These are phyloP conservation scores for Diadegma fenestrale DNA, from an alignment of 2,888 invertebrate species.

Conservation along the genomic window DNA sequence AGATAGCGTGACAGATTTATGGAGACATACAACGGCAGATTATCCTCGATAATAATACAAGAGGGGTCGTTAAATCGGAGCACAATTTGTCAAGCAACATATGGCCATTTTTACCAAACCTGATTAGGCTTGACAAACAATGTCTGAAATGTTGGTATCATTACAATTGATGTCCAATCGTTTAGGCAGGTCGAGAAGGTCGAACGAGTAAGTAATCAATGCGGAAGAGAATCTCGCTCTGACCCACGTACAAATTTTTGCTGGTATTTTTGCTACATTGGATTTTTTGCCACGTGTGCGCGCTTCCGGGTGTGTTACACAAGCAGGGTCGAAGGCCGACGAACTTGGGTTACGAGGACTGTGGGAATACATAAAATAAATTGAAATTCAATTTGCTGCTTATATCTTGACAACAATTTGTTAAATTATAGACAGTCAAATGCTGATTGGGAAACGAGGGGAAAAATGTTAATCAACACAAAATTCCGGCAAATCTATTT, in stretches of 20 bases:
- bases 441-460: background rate
- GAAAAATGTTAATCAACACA: background rate
- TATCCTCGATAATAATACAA: background rate
- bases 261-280: background rate
- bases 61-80: slow-evolving; percentile 6
- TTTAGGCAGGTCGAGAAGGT: background rate
- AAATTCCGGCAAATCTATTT: background rate
- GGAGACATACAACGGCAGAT: background rate
- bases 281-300: background rate
- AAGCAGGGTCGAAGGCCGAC: slow-evolving; percentile 5
- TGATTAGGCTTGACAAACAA: slow-evolving; percentile 19
- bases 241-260: background rate
- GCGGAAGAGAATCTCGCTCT: slow-evolving; percentile 3
- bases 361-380: background rate
- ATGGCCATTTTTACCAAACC: slow-evolving; percentile 16
- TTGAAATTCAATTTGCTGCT: background rate
- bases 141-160: background rate
- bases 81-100: slow-evolving; percentile 3
- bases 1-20: background rate
- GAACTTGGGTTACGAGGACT: background rate
- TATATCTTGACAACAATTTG: background rate
- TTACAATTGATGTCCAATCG: slow-evolving; percentile 7
- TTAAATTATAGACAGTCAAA: background rate
- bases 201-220: slow-evolving; percentile 16
- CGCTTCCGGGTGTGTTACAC: background rate